phyloP scores from a whole-genome alignment of 2,797 vertebrate species.

The Anguilla obscura region DNA sequence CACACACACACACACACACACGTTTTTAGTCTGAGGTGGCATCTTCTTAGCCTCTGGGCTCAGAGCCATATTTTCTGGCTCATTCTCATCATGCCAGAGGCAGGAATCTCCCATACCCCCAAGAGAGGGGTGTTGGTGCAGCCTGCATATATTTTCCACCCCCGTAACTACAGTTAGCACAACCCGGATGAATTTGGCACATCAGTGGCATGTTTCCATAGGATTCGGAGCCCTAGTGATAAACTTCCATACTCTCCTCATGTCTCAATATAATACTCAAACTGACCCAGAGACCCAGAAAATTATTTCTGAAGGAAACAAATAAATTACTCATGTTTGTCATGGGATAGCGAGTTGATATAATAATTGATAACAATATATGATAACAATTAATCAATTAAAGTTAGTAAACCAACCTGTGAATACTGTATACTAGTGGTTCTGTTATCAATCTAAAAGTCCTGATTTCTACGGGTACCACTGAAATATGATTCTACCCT shows the following conservation, averaged over 20 bases:
- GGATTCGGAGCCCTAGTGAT: constrained; percentile 37
- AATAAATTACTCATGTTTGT: neutral
- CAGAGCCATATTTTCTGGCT: constrained; percentile 33
- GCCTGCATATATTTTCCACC: neutral
- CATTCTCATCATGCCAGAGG: constrained; percentile 32
- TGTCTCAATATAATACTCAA: constrained; percentile 15
- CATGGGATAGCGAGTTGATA: neutral
- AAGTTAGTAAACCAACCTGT: neutral
- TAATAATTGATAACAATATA: too few species aligned
- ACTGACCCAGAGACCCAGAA: neutral
- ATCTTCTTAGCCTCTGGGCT: neutral
- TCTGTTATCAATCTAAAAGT: neutral
- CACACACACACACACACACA: neutral
- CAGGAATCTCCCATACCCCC: constrained; percentile 53
- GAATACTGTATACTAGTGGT: neutral
- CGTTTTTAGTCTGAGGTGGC: neutral
- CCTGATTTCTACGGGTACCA: neutral
- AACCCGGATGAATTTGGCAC: constrained; percentile 60
- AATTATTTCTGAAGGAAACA: neutral
- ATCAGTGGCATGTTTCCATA: constrained; percentile 61
- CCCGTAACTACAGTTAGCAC: constrained; percentile 47
- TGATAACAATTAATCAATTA: too few species aligned
- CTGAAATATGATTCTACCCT: neutral
- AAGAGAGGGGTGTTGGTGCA: constrained; percentile 51
- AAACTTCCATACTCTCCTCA: constrained; percentile 32